These are phyloP conservation scores for Penaeus japonicus DNA, from an alignment of 1,140 invertebrate genomes.

Conservation along the genomic window DNA sequence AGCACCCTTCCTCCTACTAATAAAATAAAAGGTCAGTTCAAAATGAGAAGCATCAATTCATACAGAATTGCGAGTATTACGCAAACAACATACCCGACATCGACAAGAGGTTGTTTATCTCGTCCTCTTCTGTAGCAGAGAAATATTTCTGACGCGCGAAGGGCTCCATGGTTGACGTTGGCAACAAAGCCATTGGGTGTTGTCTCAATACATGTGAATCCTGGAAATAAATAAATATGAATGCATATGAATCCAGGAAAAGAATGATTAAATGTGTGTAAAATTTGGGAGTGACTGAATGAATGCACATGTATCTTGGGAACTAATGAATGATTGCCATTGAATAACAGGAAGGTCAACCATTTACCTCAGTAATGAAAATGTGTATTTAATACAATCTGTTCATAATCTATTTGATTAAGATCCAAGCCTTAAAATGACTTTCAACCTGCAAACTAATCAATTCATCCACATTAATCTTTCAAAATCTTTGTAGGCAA, in stretches of 20 bases:
- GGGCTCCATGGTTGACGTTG: conserved; percentile 96
- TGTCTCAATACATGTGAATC: conserved; percentile 43
- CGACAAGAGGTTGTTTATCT: conserved; percentile 95
- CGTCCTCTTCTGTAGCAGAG: conserved; percentile 90
- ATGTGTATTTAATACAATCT: background rate
- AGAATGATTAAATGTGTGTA: too few species aligned
- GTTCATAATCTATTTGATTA: background rate
- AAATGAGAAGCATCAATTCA: background rate
- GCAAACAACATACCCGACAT: conserved; percentile 82
- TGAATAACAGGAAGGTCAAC: too few species aligned
- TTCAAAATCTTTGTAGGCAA: too few species aligned
- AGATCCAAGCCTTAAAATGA: background rate
- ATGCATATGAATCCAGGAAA: background rate
- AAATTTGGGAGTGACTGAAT: too few species aligned
- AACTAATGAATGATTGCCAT: too few species aligned
- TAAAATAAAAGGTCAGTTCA: too few species aligned
- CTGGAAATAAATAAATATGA: background rate
- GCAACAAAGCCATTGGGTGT: conserved; percentile 68
- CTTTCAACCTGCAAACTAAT: too few species aligned
- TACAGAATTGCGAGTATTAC: background rate
- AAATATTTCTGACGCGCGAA: conserved; percentile 86
- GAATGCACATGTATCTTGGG: too few species aligned
- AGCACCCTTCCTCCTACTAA: too few species aligned
- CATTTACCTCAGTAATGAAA: too few species aligned
- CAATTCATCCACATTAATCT: too few species aligned